Evolutionary conservation across 2,888 invertebrate species (phyloP).

Genomic region (Acronicta alni): DNA sequence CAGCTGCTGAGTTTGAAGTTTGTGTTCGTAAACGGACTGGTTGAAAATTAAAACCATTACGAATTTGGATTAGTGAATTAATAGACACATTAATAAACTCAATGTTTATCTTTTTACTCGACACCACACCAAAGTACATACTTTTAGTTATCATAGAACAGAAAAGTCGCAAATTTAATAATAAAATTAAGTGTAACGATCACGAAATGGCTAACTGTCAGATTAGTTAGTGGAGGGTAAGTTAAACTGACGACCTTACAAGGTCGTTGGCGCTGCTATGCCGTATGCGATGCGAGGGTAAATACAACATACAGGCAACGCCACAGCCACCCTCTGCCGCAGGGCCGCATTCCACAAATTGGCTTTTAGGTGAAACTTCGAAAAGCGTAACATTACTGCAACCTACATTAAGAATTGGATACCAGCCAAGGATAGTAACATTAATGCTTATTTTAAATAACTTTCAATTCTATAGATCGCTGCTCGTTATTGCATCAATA

Average conservation of each 20-base stretch:
- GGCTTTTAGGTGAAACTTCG: slow-evolving; percentile 39
- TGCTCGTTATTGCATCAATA: slow-evolving; percentile 3
- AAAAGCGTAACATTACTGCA: slow-evolving; percentile 41
- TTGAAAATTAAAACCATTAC: no score
- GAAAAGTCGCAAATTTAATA: slow-evolving; percentile 40
- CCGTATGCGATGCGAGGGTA: slow-evolving; percentile 58
- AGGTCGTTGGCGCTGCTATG: slow-evolving; percentile 72
- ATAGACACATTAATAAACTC: no score
- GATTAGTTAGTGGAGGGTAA: slow-evolving; percentile 59
- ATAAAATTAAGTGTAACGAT: slow-evolving; percentile 59
- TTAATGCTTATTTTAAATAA: slow-evolving; percentile 33
- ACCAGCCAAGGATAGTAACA: slow-evolving; percentile 38
- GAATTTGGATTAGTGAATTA: background rate
- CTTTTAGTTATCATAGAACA: background rate
- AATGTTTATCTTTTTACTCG: no score
- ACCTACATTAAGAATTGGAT: slow-evolving; percentile 43
- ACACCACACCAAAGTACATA: background rate
- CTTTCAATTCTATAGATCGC: slow-evolving; percentile 7
- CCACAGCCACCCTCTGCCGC: slow-evolving; percentile 37
- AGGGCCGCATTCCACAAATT: slow-evolving; percentile 49
- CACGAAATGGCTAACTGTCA: slow-evolving; percentile 56
- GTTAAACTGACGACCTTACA: slow-evolving; percentile 73
- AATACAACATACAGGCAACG: slow-evolving; percentile 56
- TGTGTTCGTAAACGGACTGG: no score
- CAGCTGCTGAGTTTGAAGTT: no score